phyloP scores from a whole-genome alignment of 2,113 vertebrate species.

The Pampusana beccarii region DNA sequence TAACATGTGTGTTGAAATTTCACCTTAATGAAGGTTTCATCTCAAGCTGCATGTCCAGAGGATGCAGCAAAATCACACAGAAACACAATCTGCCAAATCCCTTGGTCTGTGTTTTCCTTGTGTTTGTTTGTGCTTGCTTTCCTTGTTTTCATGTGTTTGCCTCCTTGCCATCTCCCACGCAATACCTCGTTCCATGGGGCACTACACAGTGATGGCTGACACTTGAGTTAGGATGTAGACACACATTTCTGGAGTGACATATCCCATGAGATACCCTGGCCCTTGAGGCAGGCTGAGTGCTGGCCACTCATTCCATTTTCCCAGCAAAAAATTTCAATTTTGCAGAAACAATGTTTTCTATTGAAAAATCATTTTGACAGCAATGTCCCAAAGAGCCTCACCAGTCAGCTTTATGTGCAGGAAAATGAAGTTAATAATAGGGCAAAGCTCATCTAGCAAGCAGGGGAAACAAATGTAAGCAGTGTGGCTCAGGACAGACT shows the following conservation, averaged over 20 bases:
- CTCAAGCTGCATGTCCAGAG: background rate
- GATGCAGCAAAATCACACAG: background rate
- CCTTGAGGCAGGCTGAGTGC: background rate
- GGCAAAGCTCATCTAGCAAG: slow-evolving; percentile 1
- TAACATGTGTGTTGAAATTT: background rate
- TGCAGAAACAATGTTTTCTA: background rate
- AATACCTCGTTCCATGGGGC: background rate
- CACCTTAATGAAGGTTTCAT: background rate
- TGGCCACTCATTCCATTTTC: background rate
- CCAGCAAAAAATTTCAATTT: background rate
- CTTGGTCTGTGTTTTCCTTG: background rate
- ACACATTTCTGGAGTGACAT: background rate
- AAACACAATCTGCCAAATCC: background rate
- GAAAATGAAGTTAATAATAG: slow-evolving; percentile 39
- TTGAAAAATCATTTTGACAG: slow-evolving; percentile 36
- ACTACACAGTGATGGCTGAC: background rate
- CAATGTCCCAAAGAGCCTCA: background rate
- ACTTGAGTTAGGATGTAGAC: background rate
- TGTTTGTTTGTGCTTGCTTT: too few relatives aligned
- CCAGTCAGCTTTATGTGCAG: background rate
- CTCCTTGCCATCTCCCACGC: background rate
- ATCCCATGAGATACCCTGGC: background rate
- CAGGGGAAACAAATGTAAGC: background rate
- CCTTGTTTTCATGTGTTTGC: background rate
- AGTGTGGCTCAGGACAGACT: background rate